Evolutionary conservation across 2,888 invertebrate genomes (phyloP).

Genomic region (Proisotoma minuta): DNA sequence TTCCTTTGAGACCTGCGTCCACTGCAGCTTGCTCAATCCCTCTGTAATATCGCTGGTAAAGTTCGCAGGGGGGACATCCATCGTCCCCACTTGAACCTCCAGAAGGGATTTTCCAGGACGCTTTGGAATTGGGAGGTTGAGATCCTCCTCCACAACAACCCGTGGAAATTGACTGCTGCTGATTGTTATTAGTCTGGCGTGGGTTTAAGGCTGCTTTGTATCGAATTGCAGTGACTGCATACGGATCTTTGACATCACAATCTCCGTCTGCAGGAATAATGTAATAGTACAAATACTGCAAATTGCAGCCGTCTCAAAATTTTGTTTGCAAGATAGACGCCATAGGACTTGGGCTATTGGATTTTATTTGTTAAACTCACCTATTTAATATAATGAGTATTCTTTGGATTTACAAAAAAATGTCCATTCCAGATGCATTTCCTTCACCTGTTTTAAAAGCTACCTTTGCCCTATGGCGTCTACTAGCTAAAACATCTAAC

Average conservation of each 20-base stretch:
- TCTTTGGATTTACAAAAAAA: too few relatives aligned
- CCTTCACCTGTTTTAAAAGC: too few relatives aligned
- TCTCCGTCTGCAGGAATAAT: neutral
- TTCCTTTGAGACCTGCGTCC: constrained; percentile 28
- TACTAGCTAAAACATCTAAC: too few relatives aligned
- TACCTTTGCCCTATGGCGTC: constrained; percentile 29
- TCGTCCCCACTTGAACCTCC: neutral
- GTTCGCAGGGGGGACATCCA: constrained; percentile 42
- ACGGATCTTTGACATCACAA: neutral
- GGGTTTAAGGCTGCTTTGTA: constrained; percentile 12
- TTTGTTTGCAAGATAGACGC: constrained; percentile 19
- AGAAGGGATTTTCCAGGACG: neutral
- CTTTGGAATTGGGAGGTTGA: neutral
- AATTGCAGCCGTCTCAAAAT: too few relatives aligned
- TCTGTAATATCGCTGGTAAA: constrained; percentile 28
- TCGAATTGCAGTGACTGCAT: constrained; percentile 1
- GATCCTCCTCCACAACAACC: neutral
- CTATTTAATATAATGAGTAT: too few relatives aligned
- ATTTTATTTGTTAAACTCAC: too few relatives aligned
- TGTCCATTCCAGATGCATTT: too few relatives aligned
- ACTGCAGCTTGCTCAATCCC: constrained; percentile 27
- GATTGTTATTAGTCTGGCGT: too few relatives aligned
- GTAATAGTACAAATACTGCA: too few relatives aligned
- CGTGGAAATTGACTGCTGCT: neutral
- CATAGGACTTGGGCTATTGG: too few relatives aligned